Evolutionary conservation across 2,888 invertebrate species (phyloP).

Genomic region (Scaptodrosophila latifasciaeformis): DNA sequence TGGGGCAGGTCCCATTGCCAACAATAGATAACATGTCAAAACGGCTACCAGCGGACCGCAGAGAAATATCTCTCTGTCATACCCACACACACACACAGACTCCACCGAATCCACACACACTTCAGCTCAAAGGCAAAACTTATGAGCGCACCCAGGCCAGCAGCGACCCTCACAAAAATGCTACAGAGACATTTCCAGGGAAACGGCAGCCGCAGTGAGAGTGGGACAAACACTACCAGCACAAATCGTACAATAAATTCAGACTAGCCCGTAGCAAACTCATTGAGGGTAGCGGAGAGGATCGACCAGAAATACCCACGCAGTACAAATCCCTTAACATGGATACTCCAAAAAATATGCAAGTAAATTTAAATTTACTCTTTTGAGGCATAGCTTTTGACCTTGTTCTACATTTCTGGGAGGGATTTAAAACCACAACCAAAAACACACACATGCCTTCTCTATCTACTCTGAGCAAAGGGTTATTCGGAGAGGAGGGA

Average conservation of each 20-base stretch:
- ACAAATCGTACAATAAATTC: no score
- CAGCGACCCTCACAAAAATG: not conserved
- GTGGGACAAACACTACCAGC: no score
- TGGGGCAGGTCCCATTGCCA: conserved; percentile 2
- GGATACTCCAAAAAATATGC: no score
- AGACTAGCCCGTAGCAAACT: no score
- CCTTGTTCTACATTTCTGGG: conserved; percentile 34
- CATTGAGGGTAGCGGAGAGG: no score
- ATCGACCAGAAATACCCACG: no score
- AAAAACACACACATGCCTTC: not conserved
- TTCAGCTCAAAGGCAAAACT: no score
- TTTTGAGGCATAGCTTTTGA: conserved; percentile 59
- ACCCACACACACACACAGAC: not conserved
- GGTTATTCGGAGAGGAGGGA: no score
- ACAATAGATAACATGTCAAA: conserved; percentile 51
- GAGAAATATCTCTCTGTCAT: conserved; percentile 60
- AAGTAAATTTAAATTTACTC: conserved; percentile 67
- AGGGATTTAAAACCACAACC: not conserved
- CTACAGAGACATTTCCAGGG: no score
- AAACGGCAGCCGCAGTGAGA: no score
- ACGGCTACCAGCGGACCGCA: conserved; percentile 12
- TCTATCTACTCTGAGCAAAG: not conserved
- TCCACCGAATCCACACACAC: conserved; percentile 26
- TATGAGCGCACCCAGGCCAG: not conserved
- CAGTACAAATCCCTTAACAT: no score